Base-by-base conservation (phyloP, 1,140 invertebrate species). In the Dreissena polymorpha region DNA sequence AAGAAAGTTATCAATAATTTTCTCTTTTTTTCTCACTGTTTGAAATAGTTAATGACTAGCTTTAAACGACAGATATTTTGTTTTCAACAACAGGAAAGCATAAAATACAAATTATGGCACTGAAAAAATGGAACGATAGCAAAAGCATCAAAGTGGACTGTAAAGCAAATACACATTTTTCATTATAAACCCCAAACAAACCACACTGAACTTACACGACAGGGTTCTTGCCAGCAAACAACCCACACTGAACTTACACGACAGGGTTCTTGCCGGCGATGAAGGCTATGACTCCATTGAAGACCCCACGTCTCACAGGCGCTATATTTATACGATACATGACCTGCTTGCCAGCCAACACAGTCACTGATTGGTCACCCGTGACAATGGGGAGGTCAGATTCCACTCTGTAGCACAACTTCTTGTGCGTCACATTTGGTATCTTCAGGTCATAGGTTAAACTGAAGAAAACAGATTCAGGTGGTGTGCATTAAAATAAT, bases 371-470 rank as follows among this genome's bases (percentile, higher is more conserved):
- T 13, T 85, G 76, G 16, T 88, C 78, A 14, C 92, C 92, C 84
- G 80, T 90, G 7, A 93, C 74, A 77, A 92, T 92, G 27, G 87
- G 80, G 2, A 92, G 71, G 80, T 93, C 92, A 21, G 92, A 89
- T 71, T 92, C 90, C 71, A 93, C 92, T 78, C 72, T 86, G 75
- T 90, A 93, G 39, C 86, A 88, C 3, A 92, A 84, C 74, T 91
- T 93, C 83, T 90, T 92, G 70, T 87, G 91, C 18, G 91, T 92
- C 16, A 88, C 87, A 86, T 93, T 93, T 6, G 92, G 92, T 16
- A 93, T 86, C 60, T 88, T 88, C 18, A 93, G 55, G 39, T 81
- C 85, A 83, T 90, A 87, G 27, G 55, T 81, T 12, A 87, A 70
- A 27, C 91, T 92, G 88, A 29, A 89, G 87, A n/a, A 83, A 65